Conservation (phyloP, 2,888 invertebrate genomes). For the Drosophila testacea region DNA sequence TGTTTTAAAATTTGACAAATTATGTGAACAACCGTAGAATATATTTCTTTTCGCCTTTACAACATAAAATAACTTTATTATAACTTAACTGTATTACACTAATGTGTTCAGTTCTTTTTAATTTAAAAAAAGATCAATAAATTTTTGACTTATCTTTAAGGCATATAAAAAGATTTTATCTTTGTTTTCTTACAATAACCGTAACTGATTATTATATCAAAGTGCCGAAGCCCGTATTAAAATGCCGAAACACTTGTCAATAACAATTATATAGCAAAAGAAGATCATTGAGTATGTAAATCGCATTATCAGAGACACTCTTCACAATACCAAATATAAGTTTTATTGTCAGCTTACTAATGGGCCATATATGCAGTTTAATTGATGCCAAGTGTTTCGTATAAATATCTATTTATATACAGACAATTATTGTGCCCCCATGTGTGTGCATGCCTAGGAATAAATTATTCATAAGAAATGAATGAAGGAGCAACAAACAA, state of each 20-base stretch:
- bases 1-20: too few species aligned
- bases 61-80: too few species aligned
- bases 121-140: too few species aligned
- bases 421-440: constrained; percentile 33
- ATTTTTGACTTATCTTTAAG: too few species aligned
- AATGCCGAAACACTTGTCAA: constrained; percentile 7
- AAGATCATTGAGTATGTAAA: constrained; percentile 3
- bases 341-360: constrained; percentile 31
- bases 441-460: constrained; percentile 12
- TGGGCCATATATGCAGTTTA: constrained; percentile 42
- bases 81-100: too few species aligned
- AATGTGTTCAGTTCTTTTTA: too few species aligned
- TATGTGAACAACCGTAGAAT: too few species aligned
- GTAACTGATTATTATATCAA: not conserved
- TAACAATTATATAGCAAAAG: not conserved
- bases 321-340: constrained; percentile 16
- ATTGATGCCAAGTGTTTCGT: constrained; percentile 60
- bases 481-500: constrained; percentile 42
- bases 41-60: too few species aligned
- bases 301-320: constrained; percentile 3
- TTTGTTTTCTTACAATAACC: too few species aligned
- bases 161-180: too few species aligned
- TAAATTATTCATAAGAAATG: constrained; percentile 37
- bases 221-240: constrained; percentile 9
- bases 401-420: constrained; percentile 40